A percentile compares a stretch with the other conserved stretches of the same genome.
Evolutionary conservation across 2,888 invertebrate species (phyloP).

Genomic region (Pyrochroa serraticornis): DNA sequence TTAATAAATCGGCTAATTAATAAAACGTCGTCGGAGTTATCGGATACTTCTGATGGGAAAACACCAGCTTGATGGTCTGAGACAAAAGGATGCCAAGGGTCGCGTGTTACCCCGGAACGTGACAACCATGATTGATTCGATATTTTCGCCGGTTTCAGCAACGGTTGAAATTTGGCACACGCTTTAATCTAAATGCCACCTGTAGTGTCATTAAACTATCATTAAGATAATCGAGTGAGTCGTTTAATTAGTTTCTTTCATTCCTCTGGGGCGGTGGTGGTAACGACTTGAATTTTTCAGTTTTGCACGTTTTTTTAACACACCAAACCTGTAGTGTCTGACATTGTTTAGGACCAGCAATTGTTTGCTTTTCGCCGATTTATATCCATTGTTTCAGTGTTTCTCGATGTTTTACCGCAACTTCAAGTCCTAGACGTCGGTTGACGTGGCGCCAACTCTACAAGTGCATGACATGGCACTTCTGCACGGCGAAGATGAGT

Average conservation of each 20-base stretch:
- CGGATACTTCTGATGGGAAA: constrained; percentile 26
- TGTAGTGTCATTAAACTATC: constrained; percentile 31
- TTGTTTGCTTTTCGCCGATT: constrained; percentile 22
- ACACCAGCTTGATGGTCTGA: not conserved
- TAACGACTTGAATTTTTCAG: not conserved
- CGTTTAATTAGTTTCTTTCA: constrained; percentile 1
- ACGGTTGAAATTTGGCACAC: constrained; percentile 23
- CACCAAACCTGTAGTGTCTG: constrained; percentile 15
- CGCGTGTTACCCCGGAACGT: constrained; percentile 35
- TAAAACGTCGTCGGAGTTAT: constrained; percentile 33
- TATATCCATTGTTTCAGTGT: constrained; percentile 23
- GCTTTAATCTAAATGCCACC: constrained; percentile 16
- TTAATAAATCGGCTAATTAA: constrained; percentile 43
- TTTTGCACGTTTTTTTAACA: not conserved
- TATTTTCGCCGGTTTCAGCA: constrained; percentile 24
- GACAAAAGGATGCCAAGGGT: constrained; percentile 20
- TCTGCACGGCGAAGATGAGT: constrained; percentile 5
- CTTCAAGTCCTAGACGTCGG: constrained; percentile 15
- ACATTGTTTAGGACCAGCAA: constrained; percentile 19
- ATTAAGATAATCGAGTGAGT: constrained; percentile 21
- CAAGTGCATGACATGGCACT: constrained; percentile 32
- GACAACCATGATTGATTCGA: constrained; percentile 39
- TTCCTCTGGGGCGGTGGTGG: constrained; percentile 5
- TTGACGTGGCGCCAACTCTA: constrained; percentile 33
- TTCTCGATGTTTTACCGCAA: constrained; percentile 14